A percentile compares a stretch with the other conserved stretches of the same genome.
phyloP scores from a whole-genome alignment of 2,888 invertebrate species.

The Hydraecia micacea region DNA sequence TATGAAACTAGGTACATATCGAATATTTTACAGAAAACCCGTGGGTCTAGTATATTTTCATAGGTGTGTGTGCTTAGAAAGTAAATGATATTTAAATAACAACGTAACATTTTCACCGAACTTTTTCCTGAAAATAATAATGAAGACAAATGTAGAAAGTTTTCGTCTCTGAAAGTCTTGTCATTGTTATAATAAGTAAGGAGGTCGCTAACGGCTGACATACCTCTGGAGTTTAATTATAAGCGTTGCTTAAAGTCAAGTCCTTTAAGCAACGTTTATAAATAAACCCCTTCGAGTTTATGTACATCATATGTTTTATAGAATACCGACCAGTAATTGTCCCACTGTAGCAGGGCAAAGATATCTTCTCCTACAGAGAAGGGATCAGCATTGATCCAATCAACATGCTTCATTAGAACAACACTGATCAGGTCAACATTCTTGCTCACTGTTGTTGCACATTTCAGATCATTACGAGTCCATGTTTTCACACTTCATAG shows the following conservation, averaged over 20 bases:
- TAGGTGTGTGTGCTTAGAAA: not conserved
- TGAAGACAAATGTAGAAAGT: conserved; percentile 44
- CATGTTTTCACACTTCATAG: not conserved
- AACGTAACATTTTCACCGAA: not conserved
- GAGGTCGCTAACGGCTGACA: not conserved
- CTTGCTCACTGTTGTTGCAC: not conserved
- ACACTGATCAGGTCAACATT: not conserved
- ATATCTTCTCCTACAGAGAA: not conserved
- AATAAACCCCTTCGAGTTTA: not conserved
- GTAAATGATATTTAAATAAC: not conserved
- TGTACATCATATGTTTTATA: not conserved
- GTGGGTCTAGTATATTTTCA: not conserved
- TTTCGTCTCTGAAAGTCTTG: conserved; percentile 17
- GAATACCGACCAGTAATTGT: not conserved
- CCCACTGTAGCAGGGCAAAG: not conserved
- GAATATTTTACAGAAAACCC: not conserved
- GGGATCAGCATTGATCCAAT: not conserved
- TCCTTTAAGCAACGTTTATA: not conserved
- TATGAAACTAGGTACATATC: not conserved
- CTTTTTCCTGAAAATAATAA: conserved; percentile 17
- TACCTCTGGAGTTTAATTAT: not conserved
- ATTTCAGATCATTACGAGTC: not conserved
- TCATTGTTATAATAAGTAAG: not conserved
- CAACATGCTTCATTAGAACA: not conserved
- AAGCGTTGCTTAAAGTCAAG: not conserved